Percentiles rank a stretch among this genome's conserved stretches.
phyloP scores from a whole-genome alignment of 2,113 vertebrate species.

The Varanus komodoensis region DNA sequence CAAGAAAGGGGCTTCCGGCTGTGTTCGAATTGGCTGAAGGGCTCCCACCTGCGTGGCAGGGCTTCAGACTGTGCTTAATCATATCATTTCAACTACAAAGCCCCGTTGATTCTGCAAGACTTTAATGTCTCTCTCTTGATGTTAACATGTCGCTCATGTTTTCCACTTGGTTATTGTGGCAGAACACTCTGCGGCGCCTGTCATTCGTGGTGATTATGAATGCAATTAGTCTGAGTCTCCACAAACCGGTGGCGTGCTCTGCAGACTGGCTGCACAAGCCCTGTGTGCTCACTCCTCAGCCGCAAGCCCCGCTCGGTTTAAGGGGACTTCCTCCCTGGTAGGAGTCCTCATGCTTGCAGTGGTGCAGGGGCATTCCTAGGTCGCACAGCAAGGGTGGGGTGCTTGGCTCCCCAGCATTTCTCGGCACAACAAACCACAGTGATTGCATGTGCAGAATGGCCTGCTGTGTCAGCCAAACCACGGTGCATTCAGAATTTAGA shows the following conservation, averaged over 20 bases:
- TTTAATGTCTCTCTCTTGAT: constrained; percentile 34
- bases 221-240: constrained; percentile 43
- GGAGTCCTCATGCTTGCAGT: neutral
- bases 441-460: too few species aligned
- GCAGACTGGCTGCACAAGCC: neutral
- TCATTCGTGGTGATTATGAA: constrained; percentile 59
- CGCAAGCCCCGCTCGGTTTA: neutral
- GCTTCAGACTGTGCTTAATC: constrained; percentile 60
- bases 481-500: too few species aligned
- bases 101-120: constrained; percentile 22
- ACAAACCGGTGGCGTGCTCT: neutral
- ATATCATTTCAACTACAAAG: constrained; percentile 75
- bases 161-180: constrained; percentile 50
- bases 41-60: constrained; percentile 9
- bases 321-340: neutral
- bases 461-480: too few species aligned
- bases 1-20: neutral
- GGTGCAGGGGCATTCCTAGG: neutral
- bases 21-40: constrained; percentile 45
- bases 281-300: neutral
- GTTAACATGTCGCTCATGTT: constrained; percentile 28
- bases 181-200: constrained; percentile 25
- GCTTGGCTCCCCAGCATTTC: too few species aligned
- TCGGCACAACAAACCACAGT: too few species aligned
- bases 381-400: too few species aligned